phyloP scores from a whole-genome alignment of 2,113 vertebrate genomes.

The Syngnathus scovelli region DNA sequence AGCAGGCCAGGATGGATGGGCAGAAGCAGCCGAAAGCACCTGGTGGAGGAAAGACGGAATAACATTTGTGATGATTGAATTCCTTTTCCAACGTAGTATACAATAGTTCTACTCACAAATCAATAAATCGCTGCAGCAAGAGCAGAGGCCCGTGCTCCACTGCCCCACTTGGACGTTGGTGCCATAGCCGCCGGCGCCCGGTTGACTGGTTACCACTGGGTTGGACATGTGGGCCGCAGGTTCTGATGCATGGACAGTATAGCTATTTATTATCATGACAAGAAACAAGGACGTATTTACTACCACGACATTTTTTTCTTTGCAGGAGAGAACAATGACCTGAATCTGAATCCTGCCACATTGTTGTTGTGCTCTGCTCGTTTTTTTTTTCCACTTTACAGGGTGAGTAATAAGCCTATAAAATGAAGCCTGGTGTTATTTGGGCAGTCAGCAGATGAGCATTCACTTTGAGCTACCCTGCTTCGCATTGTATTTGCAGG shows the following conservation, averaged over 20 bases:
- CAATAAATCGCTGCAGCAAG: constrained; percentile 67
- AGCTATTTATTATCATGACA: not conserved
- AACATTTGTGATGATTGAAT: not conserved
- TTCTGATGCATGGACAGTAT: not conserved
- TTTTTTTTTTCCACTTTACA: not conserved
- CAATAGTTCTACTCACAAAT: constrained; percentile 66
- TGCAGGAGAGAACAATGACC: not conserved
- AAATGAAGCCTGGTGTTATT: constrained; percentile 1
- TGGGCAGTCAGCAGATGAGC: not conserved
- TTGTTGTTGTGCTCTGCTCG: not conserved
- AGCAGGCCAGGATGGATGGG: constrained; percentile 66
- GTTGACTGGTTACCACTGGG: constrained; percentile 69
- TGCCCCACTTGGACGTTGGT: constrained; percentile 75
- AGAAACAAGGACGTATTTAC: too few species aligned
- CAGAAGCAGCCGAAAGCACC: constrained; percentile 67
- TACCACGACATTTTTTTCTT: not conserved
- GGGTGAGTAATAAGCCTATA: not conserved
- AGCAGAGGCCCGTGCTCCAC: constrained; percentile 75
- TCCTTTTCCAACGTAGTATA: too few species aligned
- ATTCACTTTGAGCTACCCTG: not conserved
- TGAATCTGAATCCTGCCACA: constrained; percentile 4
- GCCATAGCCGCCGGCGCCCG: constrained; percentile 64
- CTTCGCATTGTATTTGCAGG: not conserved
- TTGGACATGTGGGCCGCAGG: constrained; percentile 64
- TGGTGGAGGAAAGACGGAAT: constrained; percentile 22